phyloP scores from a whole-genome alignment of 2,888 invertebrate species.

The Sesia bembeciformis region DNA sequence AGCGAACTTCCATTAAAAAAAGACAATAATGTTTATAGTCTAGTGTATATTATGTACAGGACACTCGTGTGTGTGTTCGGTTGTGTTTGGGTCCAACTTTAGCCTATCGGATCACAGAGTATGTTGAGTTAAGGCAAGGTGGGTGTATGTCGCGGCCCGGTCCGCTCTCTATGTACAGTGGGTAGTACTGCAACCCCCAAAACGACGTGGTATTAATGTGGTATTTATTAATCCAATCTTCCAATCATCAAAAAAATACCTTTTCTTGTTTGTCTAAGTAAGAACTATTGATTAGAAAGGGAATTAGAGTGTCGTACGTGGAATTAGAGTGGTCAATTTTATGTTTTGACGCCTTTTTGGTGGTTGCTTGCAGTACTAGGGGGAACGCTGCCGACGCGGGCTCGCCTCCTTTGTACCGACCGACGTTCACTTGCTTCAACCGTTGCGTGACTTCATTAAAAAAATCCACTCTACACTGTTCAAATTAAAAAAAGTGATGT shows the following conservation, averaged over 20 bases:
- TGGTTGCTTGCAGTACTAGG: constrained; percentile 5
- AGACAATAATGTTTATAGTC: constrained; percentile 8
- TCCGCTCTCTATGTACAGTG: no score
- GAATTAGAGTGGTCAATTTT: neutral
- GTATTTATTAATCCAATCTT: no score
- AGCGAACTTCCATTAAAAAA: neutral
- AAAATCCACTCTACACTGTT: no score
- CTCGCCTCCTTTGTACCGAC: constrained; percentile 44
- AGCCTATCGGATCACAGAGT: constrained; percentile 69
- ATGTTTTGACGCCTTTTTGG: constrained; percentile 1
- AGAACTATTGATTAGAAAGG: no score
- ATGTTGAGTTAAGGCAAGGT: constrained; percentile 66
- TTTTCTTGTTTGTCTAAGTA: neutral
- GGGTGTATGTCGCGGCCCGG: constrained; percentile 33
- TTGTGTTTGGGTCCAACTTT: constrained; percentile 34
- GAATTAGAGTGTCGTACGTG: neutral
- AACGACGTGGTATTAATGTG: no score
- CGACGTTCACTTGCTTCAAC: constrained; percentile 2
- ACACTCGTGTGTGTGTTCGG: constrained; percentile 14
- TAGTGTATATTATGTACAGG: constrained; percentile 18
- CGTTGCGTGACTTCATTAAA: no score
- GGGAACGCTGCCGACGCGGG: constrained; percentile 13
- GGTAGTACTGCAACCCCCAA: no score
- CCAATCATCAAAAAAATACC: neutral
- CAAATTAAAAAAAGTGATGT: no score